A percentile compares a stretch with the other conserved stretches of the same genome.
Evolutionary conservation across 2,113 vertebrate species (phyloP).

Genomic region (Ophiodon elongatus): DNA sequence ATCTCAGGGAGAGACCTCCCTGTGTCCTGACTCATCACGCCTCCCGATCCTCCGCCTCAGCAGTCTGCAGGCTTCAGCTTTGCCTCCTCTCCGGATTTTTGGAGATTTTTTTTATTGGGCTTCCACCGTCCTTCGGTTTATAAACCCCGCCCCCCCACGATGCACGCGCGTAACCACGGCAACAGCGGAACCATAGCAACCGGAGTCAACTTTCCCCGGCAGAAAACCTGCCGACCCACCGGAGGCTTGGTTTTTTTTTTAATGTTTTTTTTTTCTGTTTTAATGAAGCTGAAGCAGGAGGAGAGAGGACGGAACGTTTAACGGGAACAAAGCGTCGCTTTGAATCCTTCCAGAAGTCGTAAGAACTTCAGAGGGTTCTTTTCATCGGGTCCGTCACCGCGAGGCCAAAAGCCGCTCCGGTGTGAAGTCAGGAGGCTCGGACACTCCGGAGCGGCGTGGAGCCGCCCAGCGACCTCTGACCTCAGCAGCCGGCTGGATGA

Average conservation of each 20-base stretch:
- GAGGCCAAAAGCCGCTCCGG: slow-evolving; percentile 11
- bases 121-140: not conserved
- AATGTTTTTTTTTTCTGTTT: not conserved
- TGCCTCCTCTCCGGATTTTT: not conserved
- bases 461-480: too few relatives aligned
- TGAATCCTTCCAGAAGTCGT: slow-evolving; percentile 33
- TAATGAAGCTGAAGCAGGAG: slow-evolving; percentile 44
- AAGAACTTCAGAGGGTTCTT: not conserved
- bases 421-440: too few relatives aligned
- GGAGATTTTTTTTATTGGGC: not conserved
- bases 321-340: slow-evolving; percentile 42
- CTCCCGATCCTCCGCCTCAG: slow-evolving; percentile 25
- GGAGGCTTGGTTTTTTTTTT: not conserved
- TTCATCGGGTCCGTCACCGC: too few relatives aligned
- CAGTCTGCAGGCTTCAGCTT: slow-evolving; percentile 11
- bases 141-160: not conserved
- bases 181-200: slow-evolving; percentile 31
- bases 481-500: not conserved
- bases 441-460: not conserved
- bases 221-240: not conserved
- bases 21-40: slow-evolving; percentile 31
- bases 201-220: not conserved
- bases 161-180: slow-evolving; percentile 9
- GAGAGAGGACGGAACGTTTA: slow-evolving; percentile 19
- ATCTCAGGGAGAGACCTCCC: not conserved